Percentiles rank a stretch among this genome's conserved stretches.
Evolutionary conservation across 2,888 invertebrate genomes (phyloP).

Genomic region (Hypselothyrea guttata): DNA sequence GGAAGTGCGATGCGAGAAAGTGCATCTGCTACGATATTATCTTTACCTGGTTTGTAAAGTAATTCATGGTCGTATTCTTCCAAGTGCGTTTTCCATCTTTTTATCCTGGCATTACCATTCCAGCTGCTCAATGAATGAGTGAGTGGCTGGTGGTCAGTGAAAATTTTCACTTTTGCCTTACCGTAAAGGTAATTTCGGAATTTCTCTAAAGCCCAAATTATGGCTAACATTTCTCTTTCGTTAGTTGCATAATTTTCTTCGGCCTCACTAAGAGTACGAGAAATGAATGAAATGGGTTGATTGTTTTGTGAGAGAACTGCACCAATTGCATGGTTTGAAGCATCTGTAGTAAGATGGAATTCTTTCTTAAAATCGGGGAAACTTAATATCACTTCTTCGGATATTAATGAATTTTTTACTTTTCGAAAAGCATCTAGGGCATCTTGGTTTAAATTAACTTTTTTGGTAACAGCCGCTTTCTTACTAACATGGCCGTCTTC

Average conservation of each 20-base stretch:
- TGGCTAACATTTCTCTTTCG: conserved; percentile 2
- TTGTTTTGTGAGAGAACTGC: not conserved
- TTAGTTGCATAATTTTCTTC: not conserved
- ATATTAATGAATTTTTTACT: not conserved
- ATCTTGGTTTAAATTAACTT: not conserved
- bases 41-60: not conserved
- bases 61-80: conserved; percentile 3
- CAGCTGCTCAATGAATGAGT: not conserved
- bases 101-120: not conserved
- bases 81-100: not conserved
- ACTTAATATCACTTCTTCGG: not conserved
- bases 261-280: not conserved
- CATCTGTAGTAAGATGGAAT: not conserved
- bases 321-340: not conserved
- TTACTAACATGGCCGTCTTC: not conserved
- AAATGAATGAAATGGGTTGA: not conserved
- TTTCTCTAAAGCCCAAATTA: not conserved
- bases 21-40: conserved; percentile 1
- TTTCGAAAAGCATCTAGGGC: not conserved
- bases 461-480: not conserved
- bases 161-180: not conserved
- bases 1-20: not conserved
- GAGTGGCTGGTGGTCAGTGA: conserved; percentile 1
- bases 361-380: not conserved
- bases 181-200: not conserved